Conservation (phyloP, 2,113 vertebrate species). For the Pachypanchax playfairii region DNA sequence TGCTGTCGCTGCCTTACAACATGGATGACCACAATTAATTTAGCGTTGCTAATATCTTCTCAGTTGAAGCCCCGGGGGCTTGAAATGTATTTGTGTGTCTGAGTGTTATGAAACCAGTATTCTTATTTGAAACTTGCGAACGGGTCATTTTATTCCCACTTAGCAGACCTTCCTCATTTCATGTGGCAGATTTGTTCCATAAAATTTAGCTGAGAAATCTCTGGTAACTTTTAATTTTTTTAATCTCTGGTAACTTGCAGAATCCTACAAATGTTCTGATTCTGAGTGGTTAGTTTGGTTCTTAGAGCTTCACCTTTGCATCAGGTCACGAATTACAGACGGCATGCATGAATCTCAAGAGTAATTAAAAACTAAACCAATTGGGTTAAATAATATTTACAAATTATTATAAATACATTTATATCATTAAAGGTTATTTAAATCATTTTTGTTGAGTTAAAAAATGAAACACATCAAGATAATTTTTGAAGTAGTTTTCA, state of each 20-base stretch:
- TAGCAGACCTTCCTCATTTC: not conserved
- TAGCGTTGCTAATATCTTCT: slow-evolving; percentile 27
- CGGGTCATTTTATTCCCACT: not conserved
- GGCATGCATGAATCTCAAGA: too few relatives aligned
- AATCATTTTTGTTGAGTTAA: too few relatives aligned
- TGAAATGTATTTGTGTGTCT: not conserved
- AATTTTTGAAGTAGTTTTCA: too few relatives aligned
- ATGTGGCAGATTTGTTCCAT: not conserved
- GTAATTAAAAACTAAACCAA: too few relatives aligned
- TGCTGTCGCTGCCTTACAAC: slow-evolving; percentile 52
- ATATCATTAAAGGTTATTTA: too few relatives aligned
- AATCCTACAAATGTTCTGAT: not conserved
- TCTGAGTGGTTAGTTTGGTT: not conserved
- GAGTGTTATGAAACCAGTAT: slow-evolving; percentile 7
- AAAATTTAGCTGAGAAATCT: not conserved
- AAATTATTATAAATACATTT: too few relatives aligned
- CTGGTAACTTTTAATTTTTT: too few relatives aligned
- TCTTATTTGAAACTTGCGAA: not conserved
- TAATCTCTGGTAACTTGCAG: not conserved
- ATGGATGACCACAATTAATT: slow-evolving; percentile 44
- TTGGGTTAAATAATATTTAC: too few relatives aligned
- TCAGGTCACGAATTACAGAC: too few relatives aligned
- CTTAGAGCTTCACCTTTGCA: not conserved
- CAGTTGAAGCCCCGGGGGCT: slow-evolving; percentile 26
- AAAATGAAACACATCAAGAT: too few relatives aligned